These are phyloP conservation scores for Uloborus plumipes DNA, from an alignment of 2,888 invertebrate species.

Conservation along the genomic window DNA sequence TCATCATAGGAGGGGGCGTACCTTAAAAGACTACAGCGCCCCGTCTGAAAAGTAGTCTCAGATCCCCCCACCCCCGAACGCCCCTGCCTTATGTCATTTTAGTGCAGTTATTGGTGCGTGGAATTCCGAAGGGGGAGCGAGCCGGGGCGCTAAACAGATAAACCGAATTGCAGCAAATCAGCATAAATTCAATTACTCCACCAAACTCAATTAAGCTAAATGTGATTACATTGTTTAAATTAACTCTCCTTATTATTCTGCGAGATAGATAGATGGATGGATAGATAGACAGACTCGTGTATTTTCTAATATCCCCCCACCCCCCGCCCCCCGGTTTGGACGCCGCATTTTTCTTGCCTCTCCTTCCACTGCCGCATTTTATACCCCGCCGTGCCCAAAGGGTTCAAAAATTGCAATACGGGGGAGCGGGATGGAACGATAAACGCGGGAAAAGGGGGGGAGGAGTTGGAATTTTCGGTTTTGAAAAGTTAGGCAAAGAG, in stretches of 20 bases:
- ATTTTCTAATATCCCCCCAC: not conserved
- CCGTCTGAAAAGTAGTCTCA: not conserved
- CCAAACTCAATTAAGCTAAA: slow-evolving; percentile 65
- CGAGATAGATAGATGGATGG: slow-evolving; percentile 51
- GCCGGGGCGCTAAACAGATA: slow-evolving; percentile 61
- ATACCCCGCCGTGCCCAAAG: slow-evolving; percentile 53
- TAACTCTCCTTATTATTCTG: slow-evolving; percentile 65
- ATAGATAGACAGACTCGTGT: slow-evolving; percentile 37
- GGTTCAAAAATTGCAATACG: slow-evolving; percentile 60
- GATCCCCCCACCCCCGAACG: slow-evolving; percentile 7
- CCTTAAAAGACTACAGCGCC: slow-evolving; percentile 56
- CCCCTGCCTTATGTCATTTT: slow-evolving; percentile 64
- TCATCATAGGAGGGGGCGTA: slow-evolving; percentile 35
- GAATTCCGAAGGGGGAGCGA: slow-evolving; percentile 49
- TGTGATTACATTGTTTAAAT: slow-evolving; percentile 66
- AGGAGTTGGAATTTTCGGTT: slow-evolving; percentile 43
- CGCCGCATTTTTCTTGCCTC: not conserved
- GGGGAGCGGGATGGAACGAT: slow-evolving; percentile 14
- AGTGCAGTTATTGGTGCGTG: slow-evolving; percentile 63
- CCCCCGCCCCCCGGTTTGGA: no score
- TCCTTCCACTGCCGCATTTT: slow-evolving; percentile 38
- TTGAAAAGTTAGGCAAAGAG: slow-evolving; percentile 57
- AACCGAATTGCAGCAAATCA: slow-evolving; percentile 65
- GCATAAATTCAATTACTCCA: slow-evolving; percentile 65
- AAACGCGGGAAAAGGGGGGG: slow-evolving; percentile 6